Evolutionary conservation across 2,797 vertebrate genomes (phyloP), one percentile per base, ranked within the genome.

Genomic region (Varecia variegata): DNA sequence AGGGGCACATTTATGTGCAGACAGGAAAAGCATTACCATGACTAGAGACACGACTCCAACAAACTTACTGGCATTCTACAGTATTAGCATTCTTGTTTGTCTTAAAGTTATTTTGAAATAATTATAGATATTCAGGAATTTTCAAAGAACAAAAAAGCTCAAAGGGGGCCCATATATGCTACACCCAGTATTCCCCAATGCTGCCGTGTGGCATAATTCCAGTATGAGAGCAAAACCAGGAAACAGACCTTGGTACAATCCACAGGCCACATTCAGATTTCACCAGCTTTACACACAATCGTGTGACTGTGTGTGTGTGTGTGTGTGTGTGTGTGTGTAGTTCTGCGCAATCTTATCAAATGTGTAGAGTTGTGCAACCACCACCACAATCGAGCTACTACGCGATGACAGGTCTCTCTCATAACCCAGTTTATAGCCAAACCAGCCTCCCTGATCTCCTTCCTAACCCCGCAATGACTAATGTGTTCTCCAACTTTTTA

Each of bases 71-170:
- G 15, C 27, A 70, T 18, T 25, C 20, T 14, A 6, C 3, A 43
- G 17, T 54, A 25, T 4, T 18, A 67, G 25, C 1, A 45, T 32
- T n/a, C 12, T 40, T 76, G 6, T 25, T 50, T 43, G 18, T 32
- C 52, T 95, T 45, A 54, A 82, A 54, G 47, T 82, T 32, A 40
- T 81, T 85, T 65, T 77, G 40, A 83, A 80, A 56, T 54, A 83
- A 25, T 58, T 76, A 27, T 5, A 89, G 54, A 58, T 45, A 60
- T n/a, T 43, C 20, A 80, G 45, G 25, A 86, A 74, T 23, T 70
- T 82, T 32, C 52, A 65, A 38, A 65, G 32, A 65, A n/a, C 32
- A 20, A 65, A 18, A 52, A 52, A 77, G 23, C 2, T 20, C 2
- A 58, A 0, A 18, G 23, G 27, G 5, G 11, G 56, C 4, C 14